These are phyloP conservation scores for Callospermophilus lateralis DNA, from an alignment of 2,113 vertebrate genomes.

Conservation along the genomic window DNA sequence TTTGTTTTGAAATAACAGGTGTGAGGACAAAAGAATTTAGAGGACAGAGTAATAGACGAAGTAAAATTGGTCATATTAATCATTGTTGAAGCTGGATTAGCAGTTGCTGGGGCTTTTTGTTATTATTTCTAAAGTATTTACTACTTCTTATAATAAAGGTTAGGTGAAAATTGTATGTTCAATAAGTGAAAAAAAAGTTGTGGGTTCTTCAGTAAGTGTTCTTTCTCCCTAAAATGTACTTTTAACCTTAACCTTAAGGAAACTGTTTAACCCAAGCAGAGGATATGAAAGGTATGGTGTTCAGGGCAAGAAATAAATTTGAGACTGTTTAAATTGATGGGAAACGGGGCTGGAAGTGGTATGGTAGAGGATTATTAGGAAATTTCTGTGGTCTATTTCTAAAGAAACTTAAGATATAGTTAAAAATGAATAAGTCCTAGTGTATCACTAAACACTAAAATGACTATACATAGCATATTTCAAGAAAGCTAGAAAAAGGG, in stretches of 20 bases:
- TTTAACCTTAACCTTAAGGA: background rate
- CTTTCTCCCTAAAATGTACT: background rate
- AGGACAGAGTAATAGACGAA: background rate
- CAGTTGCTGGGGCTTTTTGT: background rate
- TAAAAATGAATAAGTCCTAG: too few relatives aligned
- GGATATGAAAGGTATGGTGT: background rate
- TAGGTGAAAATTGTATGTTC: background rate
- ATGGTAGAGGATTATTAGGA: background rate
- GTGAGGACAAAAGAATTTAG: background rate
- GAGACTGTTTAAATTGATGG: background rate
- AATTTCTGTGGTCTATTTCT: background rate
- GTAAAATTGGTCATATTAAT: background rate
- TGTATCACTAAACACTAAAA: too few relatives aligned
- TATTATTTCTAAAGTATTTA: background rate
- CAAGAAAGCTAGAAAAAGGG: too few relatives aligned
- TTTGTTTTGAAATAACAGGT: slow-evolving; percentile 15
- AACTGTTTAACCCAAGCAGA: background rate
- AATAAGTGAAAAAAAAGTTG: background rate
- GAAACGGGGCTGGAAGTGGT: background rate
- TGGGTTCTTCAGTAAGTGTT: background rate
- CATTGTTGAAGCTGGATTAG: background rate
- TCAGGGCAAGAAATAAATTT: background rate
- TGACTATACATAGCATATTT: too few relatives aligned
- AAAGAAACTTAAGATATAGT: too few relatives aligned
- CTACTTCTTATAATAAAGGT: slow-evolving; percentile 18